phyloP scores from a whole-genome alignment of 2,888 invertebrate genomes.

The Hyles lineata region DNA sequence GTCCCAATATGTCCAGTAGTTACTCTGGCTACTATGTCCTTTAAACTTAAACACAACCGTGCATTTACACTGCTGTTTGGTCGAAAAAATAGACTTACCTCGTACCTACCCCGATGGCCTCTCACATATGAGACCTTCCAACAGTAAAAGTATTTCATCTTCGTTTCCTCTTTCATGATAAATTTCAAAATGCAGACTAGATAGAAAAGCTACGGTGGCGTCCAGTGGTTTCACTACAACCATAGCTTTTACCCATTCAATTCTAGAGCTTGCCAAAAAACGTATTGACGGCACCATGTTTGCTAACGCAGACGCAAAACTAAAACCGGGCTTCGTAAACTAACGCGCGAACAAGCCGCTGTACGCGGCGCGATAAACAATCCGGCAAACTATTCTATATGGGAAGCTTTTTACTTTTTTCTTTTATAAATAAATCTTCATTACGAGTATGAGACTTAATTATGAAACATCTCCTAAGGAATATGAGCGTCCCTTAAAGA shows the following conservation, averaged over 20 bases:
- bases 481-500: too few relatives aligned
- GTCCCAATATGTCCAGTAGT: too few relatives aligned
- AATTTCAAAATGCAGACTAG: background rate
- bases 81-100: too few relatives aligned
- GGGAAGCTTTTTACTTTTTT: background rate
- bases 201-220: background rate
- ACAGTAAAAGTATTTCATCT: too few relatives aligned
- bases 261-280: conserved; percentile 14
- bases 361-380: background rate
- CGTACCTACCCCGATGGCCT: too few relatives aligned
- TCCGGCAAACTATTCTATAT: background rate
- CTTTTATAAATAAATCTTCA: background rate
- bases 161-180: background rate
- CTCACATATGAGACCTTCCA: too few relatives aligned
- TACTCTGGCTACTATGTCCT: too few relatives aligned
- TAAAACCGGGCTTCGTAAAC: conserved; percentile 10
- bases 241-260: conserved; percentile 18
- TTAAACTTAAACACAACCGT: too few relatives aligned
- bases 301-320: conserved; percentile 4
- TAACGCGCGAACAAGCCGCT: conserved; percentile 7
- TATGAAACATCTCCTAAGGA: too few relatives aligned
- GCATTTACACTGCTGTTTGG: too few relatives aligned
- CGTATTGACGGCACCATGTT: conserved; percentile 14
- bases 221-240: background rate
- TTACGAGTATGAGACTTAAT: too few relatives aligned